Evolutionary conservation across 2,888 invertebrate genomes (phyloP).

Genomic region (Neria commutata): DNA sequence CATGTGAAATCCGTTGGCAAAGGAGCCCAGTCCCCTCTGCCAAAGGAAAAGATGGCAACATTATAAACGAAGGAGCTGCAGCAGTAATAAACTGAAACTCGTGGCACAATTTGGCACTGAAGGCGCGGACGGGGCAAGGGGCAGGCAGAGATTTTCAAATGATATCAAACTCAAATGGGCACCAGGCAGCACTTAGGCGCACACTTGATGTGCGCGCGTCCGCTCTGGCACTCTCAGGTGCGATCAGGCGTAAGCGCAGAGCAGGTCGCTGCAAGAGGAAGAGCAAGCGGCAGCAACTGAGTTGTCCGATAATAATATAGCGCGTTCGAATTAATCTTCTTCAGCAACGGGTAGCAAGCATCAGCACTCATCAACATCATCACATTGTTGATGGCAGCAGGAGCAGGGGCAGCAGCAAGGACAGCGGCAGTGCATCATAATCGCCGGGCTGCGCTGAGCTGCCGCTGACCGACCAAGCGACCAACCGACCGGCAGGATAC

Average conservation of each 20-base stretch:
- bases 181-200: conserved; percentile 35
- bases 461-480: not conserved
- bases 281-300: conserved; percentile 8
- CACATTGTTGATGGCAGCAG: conserved; percentile 3
- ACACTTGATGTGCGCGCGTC: conserved; percentile 34
- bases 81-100: conserved; percentile 26
- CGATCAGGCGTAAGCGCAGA: conserved; percentile 13
- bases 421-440: conserved; percentile 13
- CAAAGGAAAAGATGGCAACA: no score
- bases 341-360: conserved; percentile 15
- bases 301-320: conserved; percentile 39
- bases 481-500: not conserved
- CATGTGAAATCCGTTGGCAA: no score
- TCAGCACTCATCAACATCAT: conserved; percentile 29
- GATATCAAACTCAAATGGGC: conserved; percentile 31
- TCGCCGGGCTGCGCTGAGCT: not conserved
- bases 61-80: conserved; percentile 10
- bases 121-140: conserved; percentile 15
- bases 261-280: not conserved
- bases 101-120: conserved; percentile 28
- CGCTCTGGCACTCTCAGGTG: conserved; percentile 25
- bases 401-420: not conserved
- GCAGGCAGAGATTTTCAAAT: conserved; percentile 32
- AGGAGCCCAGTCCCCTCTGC: no score
- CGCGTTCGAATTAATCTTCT: conserved; percentile 42